Evolutionary conservation across 2,797 vertebrate species (phyloP).

Genomic region (Scomberomorus guttatus): DNA sequence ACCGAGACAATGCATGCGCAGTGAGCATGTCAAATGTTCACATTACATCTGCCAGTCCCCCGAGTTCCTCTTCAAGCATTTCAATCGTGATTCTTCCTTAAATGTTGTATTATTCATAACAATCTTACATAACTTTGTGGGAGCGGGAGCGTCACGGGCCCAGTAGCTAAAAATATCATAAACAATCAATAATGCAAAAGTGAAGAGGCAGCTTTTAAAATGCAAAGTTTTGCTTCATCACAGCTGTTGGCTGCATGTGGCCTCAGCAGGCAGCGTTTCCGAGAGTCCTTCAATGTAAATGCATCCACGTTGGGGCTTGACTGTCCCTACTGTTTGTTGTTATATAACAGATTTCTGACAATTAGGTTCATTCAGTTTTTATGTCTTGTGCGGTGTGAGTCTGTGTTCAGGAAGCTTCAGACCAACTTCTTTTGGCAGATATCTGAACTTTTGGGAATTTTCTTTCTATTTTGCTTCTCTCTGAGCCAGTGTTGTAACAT

Average conservation of each 20-base stretch:
- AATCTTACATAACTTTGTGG: constrained; percentile 67
- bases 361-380: not conserved
- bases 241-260: constrained; percentile 12
- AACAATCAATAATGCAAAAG: constrained; percentile 77
- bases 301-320: not conserved
- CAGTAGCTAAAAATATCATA: constrained; percentile 73
- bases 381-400: not conserved
- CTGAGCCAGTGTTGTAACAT: not conserved
- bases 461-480: not conserved
- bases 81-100: constrained; percentile 20
- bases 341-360: constrained; percentile 4
- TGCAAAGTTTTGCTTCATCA: constrained; percentile 54
- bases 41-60: constrained; percentile 32
- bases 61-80: constrained; percentile 9
- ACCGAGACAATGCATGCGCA: constrained; percentile 40
- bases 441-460: not conserved
- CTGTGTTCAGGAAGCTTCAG: not conserved
- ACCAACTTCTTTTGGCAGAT: constrained; percentile 2
- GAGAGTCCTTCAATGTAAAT: constrained; percentile 2
- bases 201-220: constrained; percentile 57
- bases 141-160: constrained; percentile 36
- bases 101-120: constrained; percentile 67
- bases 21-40: constrained; percentile 40
- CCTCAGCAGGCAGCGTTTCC: constrained; percentile 5
- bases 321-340: constrained; percentile 13